These are phyloP conservation scores for Pogonognathellus flavescens DNA, from an alignment of 1,140 invertebrate species.

Conservation along the genomic window DNA sequence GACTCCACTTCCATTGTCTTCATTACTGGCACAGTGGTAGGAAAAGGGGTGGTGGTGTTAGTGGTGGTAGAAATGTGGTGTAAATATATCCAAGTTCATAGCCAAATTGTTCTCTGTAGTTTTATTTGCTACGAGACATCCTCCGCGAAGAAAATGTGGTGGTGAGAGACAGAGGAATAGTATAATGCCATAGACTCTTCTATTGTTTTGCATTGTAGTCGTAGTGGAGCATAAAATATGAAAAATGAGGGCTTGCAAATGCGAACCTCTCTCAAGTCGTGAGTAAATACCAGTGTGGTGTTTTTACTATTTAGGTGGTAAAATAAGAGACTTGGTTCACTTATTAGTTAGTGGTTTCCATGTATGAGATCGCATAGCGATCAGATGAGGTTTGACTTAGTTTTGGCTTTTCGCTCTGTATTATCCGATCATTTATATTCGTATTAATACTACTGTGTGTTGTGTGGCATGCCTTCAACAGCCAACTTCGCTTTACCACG, in stretches of 20 bases:
- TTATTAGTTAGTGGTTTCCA: background rate
- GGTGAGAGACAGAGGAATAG: background rate
- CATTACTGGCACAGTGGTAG: background rate
- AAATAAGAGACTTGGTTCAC: slow-evolving; percentile 32
- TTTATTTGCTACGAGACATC: background rate
- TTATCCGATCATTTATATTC: too few species aligned
- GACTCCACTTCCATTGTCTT: slow-evolving; percentile 6
- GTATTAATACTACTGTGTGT: too few species aligned
- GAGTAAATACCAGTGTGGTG: slow-evolving; percentile 25
- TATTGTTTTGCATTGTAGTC: background rate
- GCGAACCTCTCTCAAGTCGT: slow-evolving; percentile 19
- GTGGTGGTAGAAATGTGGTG: too few species aligned
- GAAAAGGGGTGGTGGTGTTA: too few species aligned
- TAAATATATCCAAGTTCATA: slow-evolving; percentile 1
- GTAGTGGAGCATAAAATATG: slow-evolving; percentile 23
- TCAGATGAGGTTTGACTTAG: background rate
- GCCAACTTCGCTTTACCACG: too few species aligned
- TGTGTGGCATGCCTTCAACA: too few species aligned
- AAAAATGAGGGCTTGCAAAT: slow-evolving; percentile 29
- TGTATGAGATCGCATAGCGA: background rate
- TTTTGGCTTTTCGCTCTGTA: too few species aligned
- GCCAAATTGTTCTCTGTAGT: background rate
- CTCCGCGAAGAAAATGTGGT: background rate
- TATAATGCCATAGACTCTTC: background rate
- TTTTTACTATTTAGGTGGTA: background rate